Conservation (phyloP, 2,888 invertebrate species). For the Lottia scabra region DNA sequence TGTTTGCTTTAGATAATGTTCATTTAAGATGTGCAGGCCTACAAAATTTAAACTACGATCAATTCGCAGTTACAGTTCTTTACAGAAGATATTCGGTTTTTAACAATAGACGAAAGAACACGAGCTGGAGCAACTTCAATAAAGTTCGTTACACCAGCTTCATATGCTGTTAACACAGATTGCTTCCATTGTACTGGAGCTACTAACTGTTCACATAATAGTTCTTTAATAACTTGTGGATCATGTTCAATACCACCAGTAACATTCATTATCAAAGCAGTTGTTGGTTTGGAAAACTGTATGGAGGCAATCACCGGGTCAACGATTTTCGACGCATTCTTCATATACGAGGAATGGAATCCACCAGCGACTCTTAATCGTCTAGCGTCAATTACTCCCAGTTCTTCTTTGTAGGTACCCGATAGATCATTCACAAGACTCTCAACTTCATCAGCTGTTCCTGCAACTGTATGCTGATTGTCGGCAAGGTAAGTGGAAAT, state of each 20-base stretch:
- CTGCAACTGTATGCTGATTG: neutral
- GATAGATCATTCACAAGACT: neutral
- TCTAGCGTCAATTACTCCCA: neutral
- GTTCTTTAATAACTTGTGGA: neutral
- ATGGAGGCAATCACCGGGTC: neutral
- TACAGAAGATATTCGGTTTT: neutral
- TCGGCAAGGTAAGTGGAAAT: neutral
- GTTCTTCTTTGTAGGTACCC: neutral
- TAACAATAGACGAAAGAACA: neutral
- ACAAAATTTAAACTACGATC: neutral
- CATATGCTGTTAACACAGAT: neutral
- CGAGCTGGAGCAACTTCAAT: neutral
- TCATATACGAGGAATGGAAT: neutral
- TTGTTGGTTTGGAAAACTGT: neutral
- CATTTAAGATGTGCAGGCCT: too few species aligned
- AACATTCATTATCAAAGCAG: neutral
- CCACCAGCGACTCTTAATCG: neutral
- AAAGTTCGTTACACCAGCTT: neutral
- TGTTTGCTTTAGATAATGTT: too few species aligned
- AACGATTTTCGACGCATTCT: neutral
- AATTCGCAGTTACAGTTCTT: neutral
- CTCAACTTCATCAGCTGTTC: neutral
- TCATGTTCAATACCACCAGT: neutral
- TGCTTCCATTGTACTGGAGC: neutral
- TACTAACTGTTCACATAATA: neutral